phyloP scores from a whole-genome alignment of 2,113 vertebrate genomes.

The Serinus canaria region DNA sequence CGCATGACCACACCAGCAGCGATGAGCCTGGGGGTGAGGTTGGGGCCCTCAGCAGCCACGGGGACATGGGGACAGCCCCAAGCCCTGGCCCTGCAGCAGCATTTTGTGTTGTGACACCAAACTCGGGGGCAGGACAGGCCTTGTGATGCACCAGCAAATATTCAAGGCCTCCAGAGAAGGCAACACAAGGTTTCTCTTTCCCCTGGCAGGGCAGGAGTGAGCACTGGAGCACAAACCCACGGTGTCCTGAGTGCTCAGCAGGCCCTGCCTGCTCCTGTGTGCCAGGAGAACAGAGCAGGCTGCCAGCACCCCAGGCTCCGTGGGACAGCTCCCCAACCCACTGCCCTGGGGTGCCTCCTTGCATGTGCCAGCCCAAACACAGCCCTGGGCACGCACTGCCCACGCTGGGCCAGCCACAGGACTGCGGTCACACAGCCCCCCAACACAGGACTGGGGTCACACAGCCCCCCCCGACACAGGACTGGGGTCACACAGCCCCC shows the following conservation, averaged over 20 bases:
- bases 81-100: neutral
- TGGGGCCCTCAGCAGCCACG: neutral
- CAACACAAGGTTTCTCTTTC: neutral
- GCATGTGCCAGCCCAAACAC: neutral
- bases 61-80: neutral
- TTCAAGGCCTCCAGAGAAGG: neutral
- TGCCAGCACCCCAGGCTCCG: fast-evolving
- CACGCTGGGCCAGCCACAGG: neutral
- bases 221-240: neutral
- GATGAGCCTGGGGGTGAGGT: slow-evolving; percentile 80
- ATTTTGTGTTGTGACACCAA: neutral
- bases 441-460: too few relatives aligned
- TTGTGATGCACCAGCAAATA: neutral
- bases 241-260: fast-evolving
- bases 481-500: too few relatives aligned
- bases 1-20: slow-evolving; percentile 91
- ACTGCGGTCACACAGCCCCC: neutral
- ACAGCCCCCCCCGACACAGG: neutral
- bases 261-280: neutral
- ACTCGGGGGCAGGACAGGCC: neutral
- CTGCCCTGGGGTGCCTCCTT: neutral
- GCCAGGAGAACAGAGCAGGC: fast-evolving
- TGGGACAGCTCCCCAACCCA: neutral
- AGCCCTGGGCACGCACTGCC: neutral
- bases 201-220: neutral